A percentile compares a stretch with the other conserved stretches of the same genome.
Evolutionary conservation across 2,797 vertebrate genomes (phyloP).

Genomic region (Poeciliopsis turneri): DNA sequence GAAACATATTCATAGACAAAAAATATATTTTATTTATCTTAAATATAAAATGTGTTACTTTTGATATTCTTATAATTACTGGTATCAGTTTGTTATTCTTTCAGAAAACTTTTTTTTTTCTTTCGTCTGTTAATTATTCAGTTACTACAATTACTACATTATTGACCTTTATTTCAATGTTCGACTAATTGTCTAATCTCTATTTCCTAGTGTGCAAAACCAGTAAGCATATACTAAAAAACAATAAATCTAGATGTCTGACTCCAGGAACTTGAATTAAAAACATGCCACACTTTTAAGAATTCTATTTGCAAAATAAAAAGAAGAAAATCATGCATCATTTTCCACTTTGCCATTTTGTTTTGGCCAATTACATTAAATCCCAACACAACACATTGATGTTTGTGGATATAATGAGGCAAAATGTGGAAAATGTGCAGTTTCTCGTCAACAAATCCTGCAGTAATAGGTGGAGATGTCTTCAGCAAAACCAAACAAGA

Average conservation of each 20-base stretch:
- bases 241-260: not conserved
- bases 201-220: not conserved
- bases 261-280: not conserved
- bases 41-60: no score
- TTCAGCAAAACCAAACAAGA: conserved; percentile 8
- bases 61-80: no score
- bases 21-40: no score
- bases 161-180: no score
- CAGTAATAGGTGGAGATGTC: conserved; percentile 13
- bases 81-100: no score
- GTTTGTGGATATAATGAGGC: not conserved
- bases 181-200: no score
- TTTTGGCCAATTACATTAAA: not conserved
- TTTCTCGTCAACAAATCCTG: conserved; percentile 27
- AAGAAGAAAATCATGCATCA: not conserved
- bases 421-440: not conserved
- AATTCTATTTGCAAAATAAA: not conserved
- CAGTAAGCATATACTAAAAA: not conserved
- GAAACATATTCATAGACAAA: no score
- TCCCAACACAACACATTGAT: not conserved
- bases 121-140: no score
- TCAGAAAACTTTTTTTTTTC: no score
- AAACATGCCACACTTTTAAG: not conserved
- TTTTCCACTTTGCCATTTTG: not conserved
- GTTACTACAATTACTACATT: no score